Evolutionary conservation across 2,888 invertebrate genomes (phyloP).

Genomic region (Nomada fucata): DNA sequence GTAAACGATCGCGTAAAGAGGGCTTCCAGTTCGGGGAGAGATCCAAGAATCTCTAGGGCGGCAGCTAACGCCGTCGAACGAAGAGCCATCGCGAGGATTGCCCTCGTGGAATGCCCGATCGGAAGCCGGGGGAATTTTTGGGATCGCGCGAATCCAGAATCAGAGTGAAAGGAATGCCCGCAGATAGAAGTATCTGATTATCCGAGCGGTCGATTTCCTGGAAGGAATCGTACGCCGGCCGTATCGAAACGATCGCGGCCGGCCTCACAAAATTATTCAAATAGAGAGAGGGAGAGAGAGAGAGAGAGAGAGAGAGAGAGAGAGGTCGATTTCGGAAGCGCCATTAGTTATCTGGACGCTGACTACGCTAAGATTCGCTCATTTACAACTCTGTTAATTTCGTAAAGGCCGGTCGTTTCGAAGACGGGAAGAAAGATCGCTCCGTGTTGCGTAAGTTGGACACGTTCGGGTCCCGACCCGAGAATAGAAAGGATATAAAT

Average conservation of each 20-base stretch:
- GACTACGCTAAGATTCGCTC: constrained; percentile 54
- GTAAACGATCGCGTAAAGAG: constrained; percentile 61
- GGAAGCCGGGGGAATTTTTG: constrained; percentile 27
- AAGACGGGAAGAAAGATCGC: constrained; percentile 32
- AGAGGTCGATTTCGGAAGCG: constrained; percentile 65
- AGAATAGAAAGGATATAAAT: constrained; percentile 12
- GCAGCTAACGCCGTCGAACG: constrained; percentile 15
- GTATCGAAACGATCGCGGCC: constrained; percentile 55
- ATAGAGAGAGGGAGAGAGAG: constrained; percentile 63
- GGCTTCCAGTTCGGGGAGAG: background rate
- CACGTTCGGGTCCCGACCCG: constrained; percentile 7
- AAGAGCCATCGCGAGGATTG: background rate
- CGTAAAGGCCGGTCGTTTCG: constrained; percentile 58
- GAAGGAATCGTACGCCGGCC: constrained; percentile 28
- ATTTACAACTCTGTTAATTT: constrained; percentile 76
- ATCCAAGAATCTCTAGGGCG: constrained; percentile 2
- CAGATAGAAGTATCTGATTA: constrained; percentile 21
- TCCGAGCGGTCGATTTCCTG: constrained; percentile 26
- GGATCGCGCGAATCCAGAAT: constrained; percentile 23
- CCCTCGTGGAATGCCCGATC: constrained; percentile 18
- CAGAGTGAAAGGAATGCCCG: constrained; percentile 23
- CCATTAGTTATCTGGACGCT: constrained; percentile 68
- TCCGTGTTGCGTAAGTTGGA: constrained; percentile 52
- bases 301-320: constrained; percentile 52
- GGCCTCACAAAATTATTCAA: constrained; percentile 73